Percentiles rank a stretch among this genome's conserved stretches.
Conservation (phyloP, 2,113 vertebrate genomes). For the Fregetta grallaria region DNA sequence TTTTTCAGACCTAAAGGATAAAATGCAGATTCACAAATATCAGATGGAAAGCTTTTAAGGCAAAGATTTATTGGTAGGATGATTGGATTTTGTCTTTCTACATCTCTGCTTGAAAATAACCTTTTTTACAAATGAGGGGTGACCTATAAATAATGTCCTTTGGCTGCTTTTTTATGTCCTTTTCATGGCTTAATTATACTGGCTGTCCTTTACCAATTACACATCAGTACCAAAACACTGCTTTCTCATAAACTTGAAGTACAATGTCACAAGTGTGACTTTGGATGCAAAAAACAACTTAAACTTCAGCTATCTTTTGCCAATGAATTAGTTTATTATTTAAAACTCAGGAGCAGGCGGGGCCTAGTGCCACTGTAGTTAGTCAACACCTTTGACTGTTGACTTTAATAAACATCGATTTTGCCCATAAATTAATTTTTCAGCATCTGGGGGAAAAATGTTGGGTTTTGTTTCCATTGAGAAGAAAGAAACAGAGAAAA, state of each 20-base stretch:
- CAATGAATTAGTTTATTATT: neutral
- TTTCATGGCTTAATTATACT: neutral
- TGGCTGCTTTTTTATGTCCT: neutral
- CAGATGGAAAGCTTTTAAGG: neutral
- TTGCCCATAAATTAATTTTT: neutral
- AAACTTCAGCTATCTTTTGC: neutral
- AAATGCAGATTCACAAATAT: neutral
- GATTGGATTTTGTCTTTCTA: constrained; percentile 14
- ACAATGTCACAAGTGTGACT: neutral
- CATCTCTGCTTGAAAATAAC: neutral
- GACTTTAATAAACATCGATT: neutral
- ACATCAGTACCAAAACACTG: neutral
- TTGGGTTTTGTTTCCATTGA: neutral
- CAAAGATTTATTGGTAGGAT: constrained; percentile 15
- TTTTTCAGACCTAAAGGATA: neutral
- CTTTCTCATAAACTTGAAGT: neutral
- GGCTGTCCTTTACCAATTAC: neutral
- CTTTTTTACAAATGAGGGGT: neutral
- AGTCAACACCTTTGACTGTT: neutral
- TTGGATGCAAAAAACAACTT: neutral
- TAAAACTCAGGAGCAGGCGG: neutral
- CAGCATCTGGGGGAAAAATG: neutral
- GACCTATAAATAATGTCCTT: constrained; percentile 9
- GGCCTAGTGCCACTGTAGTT: neutral
- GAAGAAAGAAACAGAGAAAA: neutral